phyloP scores from a whole-genome alignment of 2,888 invertebrate species.

The Bursaphelenchus okinawaensis region DNA sequence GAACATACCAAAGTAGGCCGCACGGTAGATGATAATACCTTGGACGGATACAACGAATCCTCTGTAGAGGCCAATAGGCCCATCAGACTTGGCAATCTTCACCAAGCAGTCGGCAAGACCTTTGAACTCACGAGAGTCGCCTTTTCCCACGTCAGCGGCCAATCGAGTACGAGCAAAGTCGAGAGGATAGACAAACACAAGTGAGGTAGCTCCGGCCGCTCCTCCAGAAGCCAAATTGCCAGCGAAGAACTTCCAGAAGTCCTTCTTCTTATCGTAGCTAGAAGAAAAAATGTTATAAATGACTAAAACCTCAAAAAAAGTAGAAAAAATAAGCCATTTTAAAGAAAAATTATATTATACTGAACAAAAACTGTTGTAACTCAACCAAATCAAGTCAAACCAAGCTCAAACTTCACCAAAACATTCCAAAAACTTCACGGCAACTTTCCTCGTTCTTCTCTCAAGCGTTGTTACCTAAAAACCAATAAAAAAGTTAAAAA shows the following conservation, averaged over 20 bases:
- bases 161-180: conserved; percentile 88
- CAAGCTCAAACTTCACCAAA: not conserved
- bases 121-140: conserved; percentile 74
- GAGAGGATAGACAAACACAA: conserved; percentile 88
- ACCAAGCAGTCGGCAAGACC: conserved; percentile 80
- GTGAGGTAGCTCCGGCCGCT: conserved; percentile 85
- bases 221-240: conserved; percentile 82
- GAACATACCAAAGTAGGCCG: conserved; percentile 89
- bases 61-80: conserved; percentile 77
- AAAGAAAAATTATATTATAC: conserved; percentile 2
- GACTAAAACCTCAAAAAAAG: not conserved
- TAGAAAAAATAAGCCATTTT: not conserved
- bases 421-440: not conserved
- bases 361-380: not conserved
- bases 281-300: not conserved
- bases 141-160: conserved; percentile 81
- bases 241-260: conserved; percentile 70
- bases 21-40: conserved; percentile 75
- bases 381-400: not conserved
- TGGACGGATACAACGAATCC: conserved; percentile 1
- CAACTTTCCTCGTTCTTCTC: not conserved
- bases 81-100: conserved; percentile 76
- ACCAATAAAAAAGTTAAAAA: not conserved
- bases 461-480: not conserved
- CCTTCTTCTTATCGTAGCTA: conserved; percentile 72